Evolutionary conservation across 2,113 vertebrate species (phyloP).

Genomic region (Corythoichthys intestinalis): DNA sequence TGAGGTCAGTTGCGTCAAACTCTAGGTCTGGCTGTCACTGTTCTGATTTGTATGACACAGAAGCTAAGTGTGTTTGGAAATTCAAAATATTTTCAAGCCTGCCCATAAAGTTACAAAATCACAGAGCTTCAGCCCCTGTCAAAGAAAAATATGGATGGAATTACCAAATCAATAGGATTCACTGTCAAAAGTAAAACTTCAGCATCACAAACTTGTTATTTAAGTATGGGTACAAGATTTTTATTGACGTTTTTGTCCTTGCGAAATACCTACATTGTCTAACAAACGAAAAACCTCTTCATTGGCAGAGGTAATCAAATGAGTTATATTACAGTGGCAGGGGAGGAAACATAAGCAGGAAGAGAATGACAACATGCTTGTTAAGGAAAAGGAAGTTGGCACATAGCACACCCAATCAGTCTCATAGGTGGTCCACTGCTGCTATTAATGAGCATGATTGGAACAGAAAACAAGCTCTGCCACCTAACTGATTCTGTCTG

Average conservation of each 20-base stretch:
- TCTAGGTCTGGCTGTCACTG: conserved; percentile 40
- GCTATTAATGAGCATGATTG: conserved; percentile 42
- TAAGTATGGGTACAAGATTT: no score
- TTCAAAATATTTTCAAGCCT: background rate
- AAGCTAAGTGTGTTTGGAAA: conserved; percentile 10
- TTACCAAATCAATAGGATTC: no score
- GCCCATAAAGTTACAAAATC: no score
- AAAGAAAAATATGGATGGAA: no score
- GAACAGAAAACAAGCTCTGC: conserved; percentile 21
- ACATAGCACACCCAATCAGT: conserved; percentile 36
- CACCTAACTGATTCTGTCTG: conserved; percentile 19
- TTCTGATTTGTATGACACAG: conserved; percentile 18
- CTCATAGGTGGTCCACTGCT: conserved; percentile 19
- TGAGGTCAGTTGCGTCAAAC: conserved; percentile 52
- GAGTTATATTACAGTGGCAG: conserved; percentile 47
- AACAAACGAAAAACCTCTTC: conserved; percentile 43
- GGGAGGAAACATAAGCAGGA: conserved; percentile 21
- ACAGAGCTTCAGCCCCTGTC: no score
- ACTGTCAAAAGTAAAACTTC: no score
- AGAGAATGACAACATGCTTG: conserved; percentile 16
- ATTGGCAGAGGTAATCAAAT: conserved; percentile 63
- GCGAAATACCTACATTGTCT: background rate
- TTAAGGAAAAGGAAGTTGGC: conserved; percentile 25
- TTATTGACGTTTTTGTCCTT: background rate
- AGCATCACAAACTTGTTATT: no score